Percentiles rank a stretch among this genome's conserved stretches.
Evolutionary conservation across 37 sponge, comb jelly and placozoan species (phyloP).

Genomic region (Cliona cf. orientalis): DNA sequence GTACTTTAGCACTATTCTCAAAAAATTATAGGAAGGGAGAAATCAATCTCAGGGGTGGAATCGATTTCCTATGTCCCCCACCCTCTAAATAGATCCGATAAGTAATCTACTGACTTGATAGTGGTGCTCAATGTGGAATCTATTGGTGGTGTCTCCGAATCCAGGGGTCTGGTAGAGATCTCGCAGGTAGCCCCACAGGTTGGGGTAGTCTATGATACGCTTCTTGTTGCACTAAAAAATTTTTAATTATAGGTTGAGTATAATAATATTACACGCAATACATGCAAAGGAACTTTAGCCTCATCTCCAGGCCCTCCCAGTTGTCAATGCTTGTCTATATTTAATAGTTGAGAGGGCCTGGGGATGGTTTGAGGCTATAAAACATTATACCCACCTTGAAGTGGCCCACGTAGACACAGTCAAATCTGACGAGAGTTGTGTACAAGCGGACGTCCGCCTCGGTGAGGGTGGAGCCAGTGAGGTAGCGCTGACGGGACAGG

Average conservation of each 20-base stretch:
- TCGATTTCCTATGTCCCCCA: background rate
- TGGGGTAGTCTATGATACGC: constrained; percentile 85
- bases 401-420: constrained; percentile 82
- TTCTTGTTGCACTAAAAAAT: constrained; percentile 67
- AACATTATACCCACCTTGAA: constrained; percentile 59
- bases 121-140: constrained; percentile 73
- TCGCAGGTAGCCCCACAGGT: constrained; percentile 80
- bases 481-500: constrained; percentile 68
- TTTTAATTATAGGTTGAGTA: background rate
- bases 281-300: no score
- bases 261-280: no score
- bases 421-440: constrained; percentile 84
- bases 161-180: constrained; percentile 83
- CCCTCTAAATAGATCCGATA: background rate
- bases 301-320: no score
- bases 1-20: background rate
- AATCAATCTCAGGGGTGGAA: background rate
- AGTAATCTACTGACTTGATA: constrained; percentile 56
- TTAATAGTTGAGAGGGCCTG: no score
- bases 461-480: constrained; percentile 72
- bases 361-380: no score
- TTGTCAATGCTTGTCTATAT: no score
- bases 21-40: background rate
- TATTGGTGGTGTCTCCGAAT: constrained; percentile 70
- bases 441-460: constrained; percentile 90